Percentiles rank a stretch among this genome's conserved stretches.
Evolutionary conservation across 2,797 vertebrate genomes (phyloP).

Genomic region (Oreochromis mossambicus): DNA sequence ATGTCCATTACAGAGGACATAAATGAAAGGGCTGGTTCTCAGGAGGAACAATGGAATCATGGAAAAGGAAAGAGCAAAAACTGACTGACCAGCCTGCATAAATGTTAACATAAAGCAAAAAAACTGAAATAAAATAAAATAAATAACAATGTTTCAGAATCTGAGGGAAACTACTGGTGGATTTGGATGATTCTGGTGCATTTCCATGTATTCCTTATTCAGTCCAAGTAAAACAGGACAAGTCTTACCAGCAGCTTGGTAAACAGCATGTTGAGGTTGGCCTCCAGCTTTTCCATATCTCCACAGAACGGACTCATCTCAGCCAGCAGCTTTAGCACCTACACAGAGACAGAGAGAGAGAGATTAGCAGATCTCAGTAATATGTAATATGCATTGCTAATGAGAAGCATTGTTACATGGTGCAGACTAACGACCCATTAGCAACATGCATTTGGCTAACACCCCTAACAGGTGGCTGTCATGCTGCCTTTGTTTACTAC

Average conservation of each 20-base stretch:
- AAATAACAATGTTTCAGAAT: neutral
- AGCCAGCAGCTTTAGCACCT: conserved; percentile 96
- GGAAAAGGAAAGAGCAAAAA: neutral
- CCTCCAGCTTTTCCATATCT: conserved; percentile 98
- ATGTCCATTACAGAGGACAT: neutral
- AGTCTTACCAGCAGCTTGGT: conserved; percentile 91
- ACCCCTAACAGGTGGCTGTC: conserved; percentile 51
- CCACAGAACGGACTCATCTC: conserved; percentile 99
- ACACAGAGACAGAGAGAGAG: neutral
- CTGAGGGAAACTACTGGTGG: neutral
- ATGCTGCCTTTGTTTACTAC: conserved; percentile 48
- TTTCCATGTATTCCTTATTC: neutral
- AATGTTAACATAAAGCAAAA: neutral
- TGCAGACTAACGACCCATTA: conserved; percentile 39
- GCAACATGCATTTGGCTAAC: conserved; percentile 41
- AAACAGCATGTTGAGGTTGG: conserved; percentile 94
- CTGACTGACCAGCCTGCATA: neutral
- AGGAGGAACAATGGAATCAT: neutral
- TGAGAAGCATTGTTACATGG: conserved; percentile 22
- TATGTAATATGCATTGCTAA: conserved; percentile 22
- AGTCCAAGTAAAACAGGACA: neutral
- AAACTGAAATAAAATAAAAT: neutral
- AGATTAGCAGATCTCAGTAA: neutral
- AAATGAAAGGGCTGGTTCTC: neutral
- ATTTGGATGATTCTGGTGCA: neutral